Conservation (phyloP, 2,113 vertebrate genomes). For the Tenebrosternarchus preto region DNA sequence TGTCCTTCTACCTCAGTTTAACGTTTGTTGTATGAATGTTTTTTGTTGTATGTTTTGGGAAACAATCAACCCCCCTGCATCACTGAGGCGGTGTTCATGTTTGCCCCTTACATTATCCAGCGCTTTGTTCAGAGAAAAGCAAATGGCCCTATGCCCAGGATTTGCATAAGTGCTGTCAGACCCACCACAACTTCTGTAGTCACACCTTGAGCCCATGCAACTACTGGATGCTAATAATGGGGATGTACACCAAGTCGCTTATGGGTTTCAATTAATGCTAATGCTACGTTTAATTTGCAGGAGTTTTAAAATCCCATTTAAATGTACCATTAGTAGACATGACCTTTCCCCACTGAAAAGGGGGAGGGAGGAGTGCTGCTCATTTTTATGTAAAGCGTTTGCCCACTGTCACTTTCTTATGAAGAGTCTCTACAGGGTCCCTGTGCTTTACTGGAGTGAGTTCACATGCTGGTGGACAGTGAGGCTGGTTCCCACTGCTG, state of each 20-base stretch:
- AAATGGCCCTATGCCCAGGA: no score
- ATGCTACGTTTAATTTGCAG: constrained; percentile 1
- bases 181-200: background rate
- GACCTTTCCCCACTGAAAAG: constrained; percentile 11
- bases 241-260: background rate
- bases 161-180: background rate
- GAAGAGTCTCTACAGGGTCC: background rate
- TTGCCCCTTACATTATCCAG: no score
- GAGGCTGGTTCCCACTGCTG: no score
- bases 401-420: background rate
- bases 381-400: constrained; percentile 6
- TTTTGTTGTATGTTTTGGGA: background rate
- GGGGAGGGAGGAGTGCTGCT: background rate
- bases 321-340: constrained; percentile 7
- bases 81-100: background rate
- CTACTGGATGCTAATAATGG: background rate
- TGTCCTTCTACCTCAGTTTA: no score
- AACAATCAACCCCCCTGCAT: background rate
- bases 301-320: constrained; percentile 1
- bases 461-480: no score
- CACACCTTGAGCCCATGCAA: background rate
- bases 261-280: constrained; percentile 8
- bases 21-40: background rate
- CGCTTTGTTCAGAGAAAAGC: no score
- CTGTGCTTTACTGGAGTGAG: background rate